These are phyloP conservation scores for Neodiprion fabricii DNA, from an alignment of 1,140 invertebrate species.

Conservation along the genomic window DNA sequence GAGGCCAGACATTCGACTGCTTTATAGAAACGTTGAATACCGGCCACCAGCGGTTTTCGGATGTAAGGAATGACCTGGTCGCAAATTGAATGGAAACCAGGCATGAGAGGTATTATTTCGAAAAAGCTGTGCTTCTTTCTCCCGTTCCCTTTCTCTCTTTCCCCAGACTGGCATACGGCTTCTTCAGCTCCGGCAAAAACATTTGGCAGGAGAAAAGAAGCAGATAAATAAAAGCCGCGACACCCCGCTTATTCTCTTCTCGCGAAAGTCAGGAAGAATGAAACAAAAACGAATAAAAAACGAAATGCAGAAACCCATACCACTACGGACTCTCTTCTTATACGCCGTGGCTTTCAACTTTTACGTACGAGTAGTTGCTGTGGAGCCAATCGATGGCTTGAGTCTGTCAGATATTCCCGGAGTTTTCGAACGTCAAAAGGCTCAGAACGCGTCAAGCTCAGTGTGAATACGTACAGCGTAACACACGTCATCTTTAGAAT, in stretches of 20 bases:
- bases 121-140: not conserved
- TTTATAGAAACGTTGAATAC: slow-evolving; percentile 15
- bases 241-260: not conserved
- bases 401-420: too few species aligned
- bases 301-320: not conserved
- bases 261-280: not conserved
- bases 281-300: not conserved
- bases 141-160: not conserved
- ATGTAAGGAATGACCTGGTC: not conserved
- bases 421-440: too few species aligned
- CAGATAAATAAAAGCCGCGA: not conserved
- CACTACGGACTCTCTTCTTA: too few species aligned
- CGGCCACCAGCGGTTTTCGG: not conserved
- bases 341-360: too few species aligned
- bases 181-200: not conserved
- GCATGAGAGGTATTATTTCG: not conserved
- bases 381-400: too few species aligned
- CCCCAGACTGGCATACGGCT: not conserved
- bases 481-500: not conserved
- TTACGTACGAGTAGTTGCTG: too few species aligned
- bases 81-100: not conserved
- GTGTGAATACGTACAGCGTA: not conserved
- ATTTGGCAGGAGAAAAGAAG: not conserved
- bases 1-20: not conserved
- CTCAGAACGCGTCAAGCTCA: not conserved